phyloP scores from a whole-genome alignment of 2,113 vertebrate species.

The Ciconia maguari region DNA sequence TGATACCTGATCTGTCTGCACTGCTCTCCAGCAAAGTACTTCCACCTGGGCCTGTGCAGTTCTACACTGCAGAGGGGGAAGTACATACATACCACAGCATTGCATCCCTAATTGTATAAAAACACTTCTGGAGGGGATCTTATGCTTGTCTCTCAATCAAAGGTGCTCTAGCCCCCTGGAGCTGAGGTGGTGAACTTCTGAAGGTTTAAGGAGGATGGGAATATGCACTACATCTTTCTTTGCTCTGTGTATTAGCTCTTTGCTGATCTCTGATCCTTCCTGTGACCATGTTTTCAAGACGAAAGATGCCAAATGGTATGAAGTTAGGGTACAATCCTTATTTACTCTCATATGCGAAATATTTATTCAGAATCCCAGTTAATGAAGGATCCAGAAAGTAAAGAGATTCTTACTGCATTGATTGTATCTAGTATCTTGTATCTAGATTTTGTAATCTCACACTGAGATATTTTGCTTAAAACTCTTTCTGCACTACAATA shows the following conservation, averaged over 20 bases:
- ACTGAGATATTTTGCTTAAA: not conserved
- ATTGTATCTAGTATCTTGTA: not conserved
- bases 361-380: not conserved
- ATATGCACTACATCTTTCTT: not conserved
- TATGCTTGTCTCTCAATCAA: not conserved
- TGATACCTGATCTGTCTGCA: not conserved
- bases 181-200: not conserved
- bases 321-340: not conserved
- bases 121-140: not conserved
- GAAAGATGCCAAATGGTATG: not conserved
- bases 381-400: constrained; percentile 19
- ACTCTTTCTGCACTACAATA: not conserved
- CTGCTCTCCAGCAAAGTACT: not conserved
- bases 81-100: not conserved
- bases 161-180: not conserved
- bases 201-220: not conserved
- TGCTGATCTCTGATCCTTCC: not conserved
- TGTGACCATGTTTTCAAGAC: constrained; percentile 2
- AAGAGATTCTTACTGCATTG: not conserved
- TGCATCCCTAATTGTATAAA: not conserved
- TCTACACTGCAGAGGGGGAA: not conserved
- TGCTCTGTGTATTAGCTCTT: not conserved
- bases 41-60: not conserved
- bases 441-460: not conserved
- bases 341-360: not conserved